Percentiles rank a stretch among this genome's conserved stretches.
Evolutionary conservation across 2,797 vertebrate genomes (phyloP).

Genomic region (Enoplosus armatus): DNA sequence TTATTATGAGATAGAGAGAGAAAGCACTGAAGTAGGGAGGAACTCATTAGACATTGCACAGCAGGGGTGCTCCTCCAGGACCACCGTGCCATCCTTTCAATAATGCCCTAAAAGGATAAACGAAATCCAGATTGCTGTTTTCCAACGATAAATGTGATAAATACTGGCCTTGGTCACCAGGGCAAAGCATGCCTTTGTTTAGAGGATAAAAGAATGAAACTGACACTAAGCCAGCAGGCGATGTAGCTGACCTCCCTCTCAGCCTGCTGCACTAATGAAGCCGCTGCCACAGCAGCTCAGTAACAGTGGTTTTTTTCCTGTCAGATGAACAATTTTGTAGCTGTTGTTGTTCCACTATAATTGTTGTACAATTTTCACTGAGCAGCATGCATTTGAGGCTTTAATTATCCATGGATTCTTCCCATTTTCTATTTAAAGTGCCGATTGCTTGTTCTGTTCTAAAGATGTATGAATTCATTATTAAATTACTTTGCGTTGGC

Average conservation of each 20-base stretch:
- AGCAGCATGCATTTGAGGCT: slow-evolving; percentile 22
- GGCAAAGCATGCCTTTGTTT: slow-evolving; percentile 51
- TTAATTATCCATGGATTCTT: slow-evolving; percentile 34
- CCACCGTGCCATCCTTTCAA: slow-evolving; percentile 21
- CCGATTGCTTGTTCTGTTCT: slow-evolving; percentile 26
- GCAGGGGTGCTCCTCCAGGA: neutral
- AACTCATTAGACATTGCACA: slow-evolving; percentile 26
- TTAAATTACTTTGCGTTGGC: slow-evolving; percentile 15
- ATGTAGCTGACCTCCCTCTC: slow-evolving; percentile 57
- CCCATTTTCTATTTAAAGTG: slow-evolving; percentile 41
- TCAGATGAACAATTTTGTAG: slow-evolving; percentile 32
- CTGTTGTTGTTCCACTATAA: slow-evolving; percentile 39
- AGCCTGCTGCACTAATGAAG: slow-evolving; percentile 64
- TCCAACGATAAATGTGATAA: slow-evolving; percentile 63
- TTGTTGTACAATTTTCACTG: slow-evolving; percentile 22
- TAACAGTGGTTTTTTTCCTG: slow-evolving; percentile 25
- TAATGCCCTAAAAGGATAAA: slow-evolving; percentile 32
- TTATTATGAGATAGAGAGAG: slow-evolving; percentile 6
- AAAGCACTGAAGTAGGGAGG: neutral
- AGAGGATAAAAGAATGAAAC: slow-evolving; percentile 62
- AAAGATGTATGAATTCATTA: slow-evolving; percentile 26
- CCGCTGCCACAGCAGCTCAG: slow-evolving; percentile 30
- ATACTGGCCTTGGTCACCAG: slow-evolving; percentile 32
- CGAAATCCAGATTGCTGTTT: slow-evolving; percentile 55
- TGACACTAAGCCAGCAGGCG: slow-evolving; percentile 63